A percentile compares a stretch with the other conserved stretches of the same genome.
Conservation (phyloP, 2,888 invertebrate genomes). For the Eueremaeus valkanovi region DNA sequence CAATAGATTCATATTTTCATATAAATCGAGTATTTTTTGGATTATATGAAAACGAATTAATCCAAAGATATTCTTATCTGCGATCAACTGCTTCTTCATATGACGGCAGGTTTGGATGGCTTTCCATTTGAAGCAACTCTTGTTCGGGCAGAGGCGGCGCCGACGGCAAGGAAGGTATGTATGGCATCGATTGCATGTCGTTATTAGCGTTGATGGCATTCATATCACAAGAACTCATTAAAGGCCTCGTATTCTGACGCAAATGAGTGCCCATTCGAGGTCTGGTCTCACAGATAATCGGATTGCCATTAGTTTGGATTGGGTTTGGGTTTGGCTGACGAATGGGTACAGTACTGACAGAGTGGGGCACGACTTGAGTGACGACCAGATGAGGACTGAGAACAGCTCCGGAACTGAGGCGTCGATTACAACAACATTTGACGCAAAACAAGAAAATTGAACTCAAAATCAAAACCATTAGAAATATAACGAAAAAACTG, state of each 20-base stretch:
- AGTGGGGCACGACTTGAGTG: neutral
- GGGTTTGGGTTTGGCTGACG: neutral
- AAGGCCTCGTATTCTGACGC: neutral
- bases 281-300: neutral
- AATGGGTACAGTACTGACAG: neutral
- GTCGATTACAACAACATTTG: constrained; percentile 11
- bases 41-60: too few relatives aligned
- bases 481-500: neutral
- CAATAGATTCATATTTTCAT: too few relatives aligned
- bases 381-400: neutral
- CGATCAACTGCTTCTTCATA: constrained; percentile 15
- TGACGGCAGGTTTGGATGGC: neutral
- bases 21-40: too few relatives aligned
- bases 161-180: neutral
- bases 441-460: neutral
- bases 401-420: neutral
- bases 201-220: neutral
- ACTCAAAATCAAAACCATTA: neutral
- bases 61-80: neutral
- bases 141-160: neutral
- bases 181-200: neutral
- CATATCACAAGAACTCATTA: neutral
- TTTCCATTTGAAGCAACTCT: too few relatives aligned
- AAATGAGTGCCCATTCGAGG: neutral
- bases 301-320: neutral